phyloP scores from a whole-genome alignment of 2,888 invertebrate genomes.

The Eretmocerus hayati region DNA sequence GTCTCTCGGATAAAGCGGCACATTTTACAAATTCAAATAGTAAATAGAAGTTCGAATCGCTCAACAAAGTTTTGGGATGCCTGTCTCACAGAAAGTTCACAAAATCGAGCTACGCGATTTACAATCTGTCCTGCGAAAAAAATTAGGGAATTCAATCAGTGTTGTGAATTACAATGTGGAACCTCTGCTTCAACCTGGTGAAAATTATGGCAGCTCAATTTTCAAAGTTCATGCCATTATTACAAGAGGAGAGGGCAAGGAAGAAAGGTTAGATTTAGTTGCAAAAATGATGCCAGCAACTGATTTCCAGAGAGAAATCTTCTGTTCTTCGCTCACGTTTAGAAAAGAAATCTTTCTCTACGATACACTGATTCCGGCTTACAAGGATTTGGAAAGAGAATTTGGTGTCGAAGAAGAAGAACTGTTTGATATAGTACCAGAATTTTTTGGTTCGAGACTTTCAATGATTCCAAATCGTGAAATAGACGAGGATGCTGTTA shows the following conservation, averaged over 20 bases:
- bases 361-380: conserved; percentile 48
- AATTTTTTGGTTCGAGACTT: conserved; percentile 53
- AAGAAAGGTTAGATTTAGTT: conserved; percentile 44
- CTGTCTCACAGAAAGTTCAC: too few species aligned
- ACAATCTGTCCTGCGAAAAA: conserved; percentile 30
- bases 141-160: conserved; percentile 24
- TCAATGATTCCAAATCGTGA: conserved; percentile 44
- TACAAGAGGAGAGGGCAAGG: conserved; percentile 20
- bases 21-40: background rate
- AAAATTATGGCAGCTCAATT: conserved; percentile 59
- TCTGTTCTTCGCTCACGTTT: conserved; percentile 53
- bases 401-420: conserved; percentile 23
- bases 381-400: conserved; percentile 46
- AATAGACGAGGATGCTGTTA: conserved; percentile 52
- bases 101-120: conserved; percentile 26
- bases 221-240: conserved; percentile 38
- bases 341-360: conserved; percentile 55
- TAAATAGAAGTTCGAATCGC: background rate
- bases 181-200: conserved; percentile 48
- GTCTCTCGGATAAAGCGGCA: too few species aligned
- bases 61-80: too few species aligned
- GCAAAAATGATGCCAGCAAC: conserved; percentile 55
- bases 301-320: conserved; percentile 49
- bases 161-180: conserved; percentile 28
- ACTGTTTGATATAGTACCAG: conserved; percentile 50